Evolutionary conservation across 2,797 vertebrate genomes (phyloP).

Genomic region (Menidia menidia): DNA sequence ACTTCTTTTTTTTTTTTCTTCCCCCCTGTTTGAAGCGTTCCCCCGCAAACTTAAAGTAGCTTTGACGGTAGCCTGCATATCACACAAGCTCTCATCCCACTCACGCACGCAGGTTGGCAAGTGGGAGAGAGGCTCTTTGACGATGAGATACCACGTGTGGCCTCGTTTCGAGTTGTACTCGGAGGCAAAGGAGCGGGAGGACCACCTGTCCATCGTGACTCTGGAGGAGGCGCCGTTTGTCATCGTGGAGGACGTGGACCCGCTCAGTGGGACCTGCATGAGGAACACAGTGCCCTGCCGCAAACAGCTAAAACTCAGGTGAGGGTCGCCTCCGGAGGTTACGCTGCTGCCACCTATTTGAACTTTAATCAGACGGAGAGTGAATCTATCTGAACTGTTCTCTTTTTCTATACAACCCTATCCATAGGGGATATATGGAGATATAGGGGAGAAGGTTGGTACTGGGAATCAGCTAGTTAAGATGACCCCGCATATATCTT

Average conservation of each 20-base stretch:
- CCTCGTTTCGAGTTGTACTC: conserved; percentile 93
- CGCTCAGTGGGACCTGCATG: conserved; percentile 98
- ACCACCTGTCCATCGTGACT: conserved; percentile 98
- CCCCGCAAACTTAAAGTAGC: conserved; percentile 21
- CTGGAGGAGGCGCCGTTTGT: conserved; percentile 98
- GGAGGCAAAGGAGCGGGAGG: conserved; percentile 91
- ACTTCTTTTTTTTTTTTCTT: background rate
- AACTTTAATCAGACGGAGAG: background rate
- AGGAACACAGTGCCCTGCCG: conserved; percentile 97
- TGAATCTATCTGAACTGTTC: background rate
- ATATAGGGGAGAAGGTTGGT: no score
- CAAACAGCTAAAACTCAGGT: conserved; percentile 90
- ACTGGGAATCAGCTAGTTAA: no score
- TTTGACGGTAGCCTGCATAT: conserved; percentile 45
- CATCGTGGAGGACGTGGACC: conserved; percentile 98
- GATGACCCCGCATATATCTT: no score
- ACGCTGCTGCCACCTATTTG: background rate
- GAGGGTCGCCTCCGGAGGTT: conserved; percentile 53
- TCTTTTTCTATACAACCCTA: background rate
- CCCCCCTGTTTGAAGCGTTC: conserved; percentile 10
- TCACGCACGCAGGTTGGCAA: conserved; percentile 89
- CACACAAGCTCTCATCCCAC: conserved; percentile 38
- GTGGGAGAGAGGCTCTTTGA: conserved; percentile 94
- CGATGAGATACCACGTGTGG: conserved; percentile 99
- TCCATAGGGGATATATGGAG: no score